Conservation (phyloP, 2,113 vertebrate species). For the Ceratotherium simum region DNA sequence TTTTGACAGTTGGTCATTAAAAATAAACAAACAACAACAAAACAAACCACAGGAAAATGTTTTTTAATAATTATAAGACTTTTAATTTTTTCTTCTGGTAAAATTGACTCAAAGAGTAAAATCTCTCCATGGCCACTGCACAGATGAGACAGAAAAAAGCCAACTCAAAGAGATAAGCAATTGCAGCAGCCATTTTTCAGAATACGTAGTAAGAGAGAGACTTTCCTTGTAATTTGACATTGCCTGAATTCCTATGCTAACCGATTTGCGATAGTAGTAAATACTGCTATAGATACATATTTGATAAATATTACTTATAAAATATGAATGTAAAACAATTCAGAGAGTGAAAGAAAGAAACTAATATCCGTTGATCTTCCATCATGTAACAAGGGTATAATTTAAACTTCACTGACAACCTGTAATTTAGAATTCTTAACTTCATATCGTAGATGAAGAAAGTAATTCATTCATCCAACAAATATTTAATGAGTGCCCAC, state of each 20-base stretch:
- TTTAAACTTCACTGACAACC: neutral
- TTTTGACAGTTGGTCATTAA: neutral
- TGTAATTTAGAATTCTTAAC: constrained; percentile 14
- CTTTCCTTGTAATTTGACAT: neutral
- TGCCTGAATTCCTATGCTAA: neutral
- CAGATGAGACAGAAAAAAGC: neutral
- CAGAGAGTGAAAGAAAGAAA: neutral
- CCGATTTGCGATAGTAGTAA: neutral
- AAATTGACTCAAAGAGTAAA: neutral
- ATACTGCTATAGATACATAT: neutral
- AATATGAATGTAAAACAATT: neutral
- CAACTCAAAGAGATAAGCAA: neutral
- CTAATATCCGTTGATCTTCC: neutral
- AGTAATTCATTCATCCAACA: neutral
- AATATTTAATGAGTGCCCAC: constrained; percentile 10
- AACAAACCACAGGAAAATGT: neutral
- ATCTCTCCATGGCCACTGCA: too few species aligned
- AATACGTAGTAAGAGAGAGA: neutral
- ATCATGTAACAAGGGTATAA: neutral
- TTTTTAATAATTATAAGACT: neutral
- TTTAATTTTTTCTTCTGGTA: neutral
- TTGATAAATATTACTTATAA: neutral
- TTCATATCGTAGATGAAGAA: neutral
- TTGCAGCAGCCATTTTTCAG: neutral
- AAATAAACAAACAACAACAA: neutral